Percentiles rank a stretch among this genome's conserved stretches.
Evolutionary conservation across 2,113 vertebrate species (phyloP).

Genomic region (Gallinago media): DNA sequence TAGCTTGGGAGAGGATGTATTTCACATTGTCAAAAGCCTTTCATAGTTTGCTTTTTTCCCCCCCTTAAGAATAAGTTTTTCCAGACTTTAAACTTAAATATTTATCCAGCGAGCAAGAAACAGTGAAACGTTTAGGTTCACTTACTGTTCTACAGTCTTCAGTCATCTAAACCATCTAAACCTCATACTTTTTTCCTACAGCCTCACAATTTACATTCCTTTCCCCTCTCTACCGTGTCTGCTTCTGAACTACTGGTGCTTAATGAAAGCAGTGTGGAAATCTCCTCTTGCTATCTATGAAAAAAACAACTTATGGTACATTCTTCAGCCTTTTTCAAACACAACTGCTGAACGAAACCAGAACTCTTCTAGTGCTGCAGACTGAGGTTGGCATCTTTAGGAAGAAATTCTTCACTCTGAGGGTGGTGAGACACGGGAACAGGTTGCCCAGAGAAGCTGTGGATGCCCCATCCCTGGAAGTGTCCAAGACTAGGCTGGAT

Average conservation of each 20-base stretch:
- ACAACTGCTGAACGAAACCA: neutral
- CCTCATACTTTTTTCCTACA: neutral
- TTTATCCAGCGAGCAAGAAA: conserved; percentile 40
- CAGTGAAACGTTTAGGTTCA: neutral
- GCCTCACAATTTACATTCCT: neutral
- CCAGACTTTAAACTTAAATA: conserved; percentile 48
- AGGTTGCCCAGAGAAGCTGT: neutral
- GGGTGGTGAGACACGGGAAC: neutral
- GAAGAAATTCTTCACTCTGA: neutral
- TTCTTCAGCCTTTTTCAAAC: neutral
- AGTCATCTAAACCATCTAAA: neutral
- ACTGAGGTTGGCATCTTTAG: neutral
- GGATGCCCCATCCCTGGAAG: neutral
- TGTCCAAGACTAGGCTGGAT: neutral
- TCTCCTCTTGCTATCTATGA: neutral
- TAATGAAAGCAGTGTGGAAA: neutral
- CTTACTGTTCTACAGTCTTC: neutral
- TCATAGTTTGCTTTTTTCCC: neutral
- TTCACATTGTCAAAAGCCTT: conserved; percentile 38
- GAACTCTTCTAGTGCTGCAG: neutral
- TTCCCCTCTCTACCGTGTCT: neutral
- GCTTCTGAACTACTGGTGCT: neutral
- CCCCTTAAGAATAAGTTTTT: conserved; percentile 28
- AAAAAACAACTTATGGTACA: neutral
- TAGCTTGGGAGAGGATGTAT: neutral